These are phyloP conservation scores for Trachymyrmex cornetzi DNA, from an alignment of 1,140 invertebrate species.

Conservation along the genomic window DNA sequence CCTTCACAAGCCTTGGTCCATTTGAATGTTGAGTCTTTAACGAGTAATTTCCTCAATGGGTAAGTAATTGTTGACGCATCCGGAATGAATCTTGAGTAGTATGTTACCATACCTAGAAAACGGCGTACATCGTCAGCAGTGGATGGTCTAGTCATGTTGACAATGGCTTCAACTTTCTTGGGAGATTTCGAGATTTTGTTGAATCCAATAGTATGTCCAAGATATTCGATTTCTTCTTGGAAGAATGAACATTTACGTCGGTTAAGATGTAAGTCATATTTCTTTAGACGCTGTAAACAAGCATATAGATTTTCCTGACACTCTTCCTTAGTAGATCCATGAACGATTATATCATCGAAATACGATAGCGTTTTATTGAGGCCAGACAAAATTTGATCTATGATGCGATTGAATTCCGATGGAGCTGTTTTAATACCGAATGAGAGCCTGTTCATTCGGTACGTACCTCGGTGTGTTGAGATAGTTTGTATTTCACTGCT, in stretches of 20 bases:
- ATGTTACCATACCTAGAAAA: neutral
- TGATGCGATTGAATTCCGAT: neutral
- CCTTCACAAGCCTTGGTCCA: neutral
- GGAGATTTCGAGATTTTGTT: neutral
- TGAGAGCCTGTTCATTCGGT: neutral
- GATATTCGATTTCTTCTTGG: neutral
- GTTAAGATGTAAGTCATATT: neutral
- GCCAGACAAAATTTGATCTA: neutral
- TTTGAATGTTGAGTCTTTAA: neutral
- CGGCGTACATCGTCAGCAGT: neutral
- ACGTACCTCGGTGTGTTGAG: neutral
- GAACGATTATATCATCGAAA: neutral
- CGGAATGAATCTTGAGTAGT: neutral
- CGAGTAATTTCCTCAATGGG: neutral
- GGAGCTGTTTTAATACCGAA: neutral
- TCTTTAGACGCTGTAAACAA: neutral
- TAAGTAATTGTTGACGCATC: neutral
- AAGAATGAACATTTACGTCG: neutral
- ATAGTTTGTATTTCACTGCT: neutral
- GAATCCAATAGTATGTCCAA: neutral
- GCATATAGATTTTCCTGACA: neutral
- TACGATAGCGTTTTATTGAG: neutral
- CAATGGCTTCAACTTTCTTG: neutral
- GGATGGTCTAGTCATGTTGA: neutral
- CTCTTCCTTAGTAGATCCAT: neutral